A percentile compares a stretch with the other conserved stretches of the same genome.
These are phyloP conservation scores for Hyposmocoma kahamanoa DNA, from an alignment of 1,140 invertebrate genomes.

Conservation along the genomic window DNA sequence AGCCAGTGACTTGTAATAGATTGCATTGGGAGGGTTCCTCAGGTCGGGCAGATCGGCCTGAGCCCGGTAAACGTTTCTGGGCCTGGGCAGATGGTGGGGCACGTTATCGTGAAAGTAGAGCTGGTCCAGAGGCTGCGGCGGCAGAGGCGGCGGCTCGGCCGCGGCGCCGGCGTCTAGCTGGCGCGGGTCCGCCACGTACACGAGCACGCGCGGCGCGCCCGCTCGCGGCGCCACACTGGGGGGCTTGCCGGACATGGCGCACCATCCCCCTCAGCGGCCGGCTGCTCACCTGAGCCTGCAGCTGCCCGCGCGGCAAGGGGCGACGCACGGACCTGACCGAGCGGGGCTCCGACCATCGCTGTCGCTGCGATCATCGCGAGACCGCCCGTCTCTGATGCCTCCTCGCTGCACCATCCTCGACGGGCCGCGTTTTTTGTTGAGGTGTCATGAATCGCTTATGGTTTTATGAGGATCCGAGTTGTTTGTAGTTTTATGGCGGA, in stretches of 20 bases:
- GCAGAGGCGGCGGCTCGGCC: constrained; percentile 36
- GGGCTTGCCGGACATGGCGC: constrained; percentile 66
- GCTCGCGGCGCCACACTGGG: constrained; percentile 64
- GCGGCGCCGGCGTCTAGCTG: constrained; percentile 59
- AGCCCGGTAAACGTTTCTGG: constrained; percentile 36
- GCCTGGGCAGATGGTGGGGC: constrained; percentile 31
- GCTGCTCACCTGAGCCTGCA: constrained; percentile 54
- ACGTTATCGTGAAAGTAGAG: constrained; percentile 41
- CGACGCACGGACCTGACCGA: constrained; percentile 22
- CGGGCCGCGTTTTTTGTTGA: constrained; percentile 35
- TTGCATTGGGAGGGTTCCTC: constrained; percentile 23
- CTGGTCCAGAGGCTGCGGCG: constrained; percentile 31
- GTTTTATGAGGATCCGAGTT: constrained; percentile 44
- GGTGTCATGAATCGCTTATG: constrained; percentile 49
- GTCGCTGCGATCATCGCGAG: constrained; percentile 48
- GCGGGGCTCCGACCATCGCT: constrained; percentile 47
- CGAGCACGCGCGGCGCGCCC: constrained; percentile 62
- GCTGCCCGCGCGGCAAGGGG: constrained; percentile 45
- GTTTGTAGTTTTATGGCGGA: constrained; percentile 62
- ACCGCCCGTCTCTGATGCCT: constrained; percentile 28
- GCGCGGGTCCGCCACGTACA: constrained; percentile 66
- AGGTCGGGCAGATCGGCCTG: constrained; percentile 34
- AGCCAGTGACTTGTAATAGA: constrained; percentile 47
- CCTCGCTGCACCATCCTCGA: constrained; percentile 54
- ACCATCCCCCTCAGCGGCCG: constrained; percentile 52